A percentile compares a stretch with the other conserved stretches of the same genome.
phyloP scores from a whole-genome alignment of 53 echinoderm and acorn worm species.

The Actinopyga echinites region DNA sequence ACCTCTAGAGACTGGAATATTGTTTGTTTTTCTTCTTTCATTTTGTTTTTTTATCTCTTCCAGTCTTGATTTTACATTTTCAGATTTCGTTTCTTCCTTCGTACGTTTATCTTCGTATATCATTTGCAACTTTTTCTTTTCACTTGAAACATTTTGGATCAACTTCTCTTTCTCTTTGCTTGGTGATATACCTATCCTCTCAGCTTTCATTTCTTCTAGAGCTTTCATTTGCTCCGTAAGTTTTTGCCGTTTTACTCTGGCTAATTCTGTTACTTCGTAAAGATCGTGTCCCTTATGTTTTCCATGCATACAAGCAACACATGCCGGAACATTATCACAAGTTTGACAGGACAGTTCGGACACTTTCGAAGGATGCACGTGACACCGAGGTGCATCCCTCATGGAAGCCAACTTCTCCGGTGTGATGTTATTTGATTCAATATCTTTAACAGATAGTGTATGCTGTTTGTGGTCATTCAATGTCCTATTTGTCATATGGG shows the following conservation, averaged over 20 bases:
- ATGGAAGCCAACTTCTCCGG: too few species aligned
- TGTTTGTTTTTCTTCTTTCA: too few species aligned
- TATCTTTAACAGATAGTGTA: too few species aligned
- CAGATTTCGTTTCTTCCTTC: neutral
- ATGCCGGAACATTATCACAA: neutral
- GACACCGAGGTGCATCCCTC: too few species aligned
- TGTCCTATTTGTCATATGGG: too few species aligned
- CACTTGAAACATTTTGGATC: neutral
- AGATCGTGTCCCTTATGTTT: too few species aligned
- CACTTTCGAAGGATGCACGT: too few species aligned
- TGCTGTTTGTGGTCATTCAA: too few species aligned
- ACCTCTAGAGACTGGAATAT: neutral
- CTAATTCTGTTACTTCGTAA: neutral
- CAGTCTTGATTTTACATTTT: neutral
- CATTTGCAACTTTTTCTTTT: neutral
- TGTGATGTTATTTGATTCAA: too few species aligned
- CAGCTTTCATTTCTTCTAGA: neutral
- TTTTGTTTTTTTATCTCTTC: too few species aligned
- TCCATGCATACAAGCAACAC: too few species aligned
- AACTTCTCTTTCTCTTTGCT: neutral
- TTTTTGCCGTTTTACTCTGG: neutral
- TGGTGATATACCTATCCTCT: neutral
- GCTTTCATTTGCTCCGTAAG: neutral
- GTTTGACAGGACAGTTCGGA: neutral
- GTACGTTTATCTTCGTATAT: neutral